phyloP scores from a whole-genome alignment of 2,888 invertebrate genomes.

The Eupeodes latifasciatus region DNA sequence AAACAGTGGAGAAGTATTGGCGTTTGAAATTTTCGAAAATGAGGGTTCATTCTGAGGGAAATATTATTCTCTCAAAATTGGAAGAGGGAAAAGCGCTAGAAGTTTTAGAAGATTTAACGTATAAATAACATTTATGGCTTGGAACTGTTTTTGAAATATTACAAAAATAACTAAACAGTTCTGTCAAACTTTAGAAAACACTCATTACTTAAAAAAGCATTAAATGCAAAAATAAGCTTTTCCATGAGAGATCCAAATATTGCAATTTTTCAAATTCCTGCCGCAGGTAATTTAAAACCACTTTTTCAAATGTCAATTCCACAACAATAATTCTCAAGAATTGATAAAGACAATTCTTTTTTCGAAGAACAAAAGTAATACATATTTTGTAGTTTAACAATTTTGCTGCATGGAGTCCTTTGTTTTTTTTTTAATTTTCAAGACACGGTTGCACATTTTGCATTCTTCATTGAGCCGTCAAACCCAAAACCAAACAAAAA shows the following conservation, averaged over 20 bases:
- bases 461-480: slow-evolving; percentile 16
- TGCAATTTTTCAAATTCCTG: not conserved
- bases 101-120: too few species aligned
- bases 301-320: slow-evolving; percentile 24
- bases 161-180: too few species aligned
- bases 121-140: too few species aligned
- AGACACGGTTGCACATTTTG: slow-evolving; percentile 24
- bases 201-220: too few species aligned
- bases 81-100: too few species aligned
- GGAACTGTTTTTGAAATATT: too few species aligned
- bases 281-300: not conserved
- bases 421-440: slow-evolving; percentile 7
- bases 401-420: not conserved
- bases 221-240: not conserved
- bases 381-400: too few species aligned
- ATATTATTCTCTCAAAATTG: too few species aligned
- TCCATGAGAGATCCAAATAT: not conserved
- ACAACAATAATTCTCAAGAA: not conserved
- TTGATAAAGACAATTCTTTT: not conserved
- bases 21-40: too few species aligned
- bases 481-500: slow-evolving; percentile 20
- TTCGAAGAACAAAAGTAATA: not conserved
- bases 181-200: too few species aligned
- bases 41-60: too few species aligned
- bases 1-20: too few species aligned